Percentiles rank a stretch among this genome's conserved stretches.
These are phyloP conservation scores for honey bee (Apis mellifera) DNA, from an alignment of 1,140 invertebrate species.

Conservation along the genomic window DNA sequence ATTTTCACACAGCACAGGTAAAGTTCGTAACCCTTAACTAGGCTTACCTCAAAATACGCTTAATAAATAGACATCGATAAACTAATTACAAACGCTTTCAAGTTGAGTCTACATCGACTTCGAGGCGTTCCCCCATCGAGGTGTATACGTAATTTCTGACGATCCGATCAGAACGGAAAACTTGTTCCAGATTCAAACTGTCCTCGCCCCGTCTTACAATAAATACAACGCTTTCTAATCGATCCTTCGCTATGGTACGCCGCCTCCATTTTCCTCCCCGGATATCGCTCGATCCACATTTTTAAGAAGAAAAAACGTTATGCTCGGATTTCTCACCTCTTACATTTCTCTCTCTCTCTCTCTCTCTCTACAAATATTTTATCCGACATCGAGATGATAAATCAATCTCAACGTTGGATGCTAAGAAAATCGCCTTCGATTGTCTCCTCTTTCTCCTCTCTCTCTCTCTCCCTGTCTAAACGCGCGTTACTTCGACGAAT, in stretches of 20 bases:
- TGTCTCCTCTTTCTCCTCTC: no score
- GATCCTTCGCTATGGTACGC: slow-evolving; percentile 6
- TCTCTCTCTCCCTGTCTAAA: background rate
- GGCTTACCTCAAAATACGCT: slow-evolving; percentile 44
- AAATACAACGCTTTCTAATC: slow-evolving; percentile 72
- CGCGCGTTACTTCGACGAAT: background rate
- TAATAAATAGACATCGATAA: slow-evolving; percentile 64
- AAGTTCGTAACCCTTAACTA: slow-evolving; percentile 56
- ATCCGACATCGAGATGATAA: no score
- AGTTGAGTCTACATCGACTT: background rate
- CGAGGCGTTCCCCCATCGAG: background rate
- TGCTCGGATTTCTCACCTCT: no score
- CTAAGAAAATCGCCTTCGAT: no score
- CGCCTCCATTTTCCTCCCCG: background rate
- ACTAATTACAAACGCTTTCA: slow-evolving; percentile 61
- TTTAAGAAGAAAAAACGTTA: background rate
- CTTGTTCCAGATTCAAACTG: background rate
- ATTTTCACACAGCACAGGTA: slow-evolving; percentile 61
- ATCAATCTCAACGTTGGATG: no score
- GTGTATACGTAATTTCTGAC: no score
- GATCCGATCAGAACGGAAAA: background rate
- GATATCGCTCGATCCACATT: background rate
- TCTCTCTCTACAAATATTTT: background rate
- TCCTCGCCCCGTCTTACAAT: slow-evolving; percentile 61
- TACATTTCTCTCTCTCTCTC: no score